A percentile compares a stretch with the other conserved stretches of the same genome.
Evolutionary conservation across 2,888 invertebrate genomes (phyloP).

Genomic region (Polyommatus icarus): DNA sequence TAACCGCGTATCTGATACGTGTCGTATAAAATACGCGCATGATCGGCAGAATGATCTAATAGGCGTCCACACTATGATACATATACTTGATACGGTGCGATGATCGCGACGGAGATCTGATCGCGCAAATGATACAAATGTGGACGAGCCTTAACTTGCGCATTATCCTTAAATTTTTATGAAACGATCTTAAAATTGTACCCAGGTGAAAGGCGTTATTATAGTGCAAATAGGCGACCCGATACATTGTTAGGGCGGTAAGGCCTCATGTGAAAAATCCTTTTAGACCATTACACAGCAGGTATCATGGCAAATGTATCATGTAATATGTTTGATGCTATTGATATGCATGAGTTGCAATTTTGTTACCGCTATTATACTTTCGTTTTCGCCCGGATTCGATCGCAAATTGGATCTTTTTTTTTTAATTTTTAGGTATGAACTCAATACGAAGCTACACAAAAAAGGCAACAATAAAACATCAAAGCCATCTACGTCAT

Average conservation of each 20-base stretch:
- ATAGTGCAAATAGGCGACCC: constrained; percentile 47
- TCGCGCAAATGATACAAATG: too few species aligned
- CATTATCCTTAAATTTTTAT: not conserved
- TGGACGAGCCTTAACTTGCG: not conserved
- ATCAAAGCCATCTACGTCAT: not conserved
- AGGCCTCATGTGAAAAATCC: constrained; percentile 12
- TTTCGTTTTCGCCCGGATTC: not conserved
- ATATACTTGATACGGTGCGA: too few species aligned
- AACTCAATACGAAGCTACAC: not conserved
- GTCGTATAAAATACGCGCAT: too few species aligned
- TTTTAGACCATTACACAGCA: constrained; percentile 26
- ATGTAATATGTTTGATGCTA: constrained; percentile 9
- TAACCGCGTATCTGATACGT: too few species aligned
- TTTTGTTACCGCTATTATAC: not conserved
- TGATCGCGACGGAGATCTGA: too few species aligned
- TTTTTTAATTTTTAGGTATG: not conserved
- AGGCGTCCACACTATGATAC: too few species aligned
- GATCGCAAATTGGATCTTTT: not conserved
- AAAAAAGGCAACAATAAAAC: constrained; percentile 13
- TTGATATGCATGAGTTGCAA: constrained; percentile 13
- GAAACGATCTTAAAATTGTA: not conserved
- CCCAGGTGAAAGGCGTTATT: constrained; percentile 48
- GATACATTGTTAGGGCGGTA: constrained; percentile 23
- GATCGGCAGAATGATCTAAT: too few species aligned
- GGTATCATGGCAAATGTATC: constrained; percentile 17